phyloP scores from a whole-genome alignment of 2,888 invertebrate genomes.

The Pediacus dermestoides region DNA sequence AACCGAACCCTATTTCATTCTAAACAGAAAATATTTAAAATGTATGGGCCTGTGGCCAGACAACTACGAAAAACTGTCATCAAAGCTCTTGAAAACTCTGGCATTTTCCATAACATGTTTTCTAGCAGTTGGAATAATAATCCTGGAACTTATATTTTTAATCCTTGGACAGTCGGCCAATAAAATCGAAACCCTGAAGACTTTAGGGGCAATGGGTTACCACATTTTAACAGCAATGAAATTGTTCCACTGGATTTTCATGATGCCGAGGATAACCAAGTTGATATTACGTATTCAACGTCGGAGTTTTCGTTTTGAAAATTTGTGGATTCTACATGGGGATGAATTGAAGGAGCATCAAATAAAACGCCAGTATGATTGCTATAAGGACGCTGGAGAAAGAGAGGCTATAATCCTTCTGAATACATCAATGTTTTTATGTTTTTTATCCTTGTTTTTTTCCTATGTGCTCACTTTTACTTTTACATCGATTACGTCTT shows the following conservation, averaged over 20 bases:
- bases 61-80: not conserved
- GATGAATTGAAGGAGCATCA: not conserved
- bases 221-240: constrained; percentile 1
- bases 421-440: not conserved
- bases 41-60: constrained; percentile 2
- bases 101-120: not conserved
- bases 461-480: not conserved
- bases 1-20: not conserved
- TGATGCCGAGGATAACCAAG: not conserved
- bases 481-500: not conserved
- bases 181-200: not conserved
- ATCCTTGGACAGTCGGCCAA: not conserved
- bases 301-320: not conserved
- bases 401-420: not conserved
- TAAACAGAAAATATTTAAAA: not conserved
- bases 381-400: not conserved
- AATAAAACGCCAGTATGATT: not conserved
- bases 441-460: not conserved
- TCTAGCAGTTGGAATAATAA: not conserved
- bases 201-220: not conserved
- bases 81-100: not conserved
- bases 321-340: not conserved
- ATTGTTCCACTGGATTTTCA: constrained; percentile 1
- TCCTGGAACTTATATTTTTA: not conserved
- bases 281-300: not conserved